phyloP scores from a whole-genome alignment of 2,797 vertebrate species.

The Danio albolineatus region DNA sequence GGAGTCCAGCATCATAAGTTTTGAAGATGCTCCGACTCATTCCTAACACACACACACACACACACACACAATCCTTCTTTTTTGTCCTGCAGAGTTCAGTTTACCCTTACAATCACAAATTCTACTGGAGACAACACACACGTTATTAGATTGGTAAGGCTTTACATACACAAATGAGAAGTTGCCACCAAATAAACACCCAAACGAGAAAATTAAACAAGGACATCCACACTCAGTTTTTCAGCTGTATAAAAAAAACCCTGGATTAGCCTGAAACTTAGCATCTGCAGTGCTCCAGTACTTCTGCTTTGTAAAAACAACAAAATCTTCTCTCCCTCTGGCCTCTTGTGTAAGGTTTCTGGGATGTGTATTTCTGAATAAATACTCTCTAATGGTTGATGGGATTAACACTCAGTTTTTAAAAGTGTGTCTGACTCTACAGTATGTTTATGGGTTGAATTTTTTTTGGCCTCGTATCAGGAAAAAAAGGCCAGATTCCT shows the following conservation, averaged over 20 bases:
- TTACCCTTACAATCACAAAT: conserved; percentile 38
- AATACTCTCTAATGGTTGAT: conserved; percentile 52
- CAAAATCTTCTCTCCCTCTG: conserved; percentile 37
- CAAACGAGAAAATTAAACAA: conserved; percentile 42
- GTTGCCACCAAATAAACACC: conserved; percentile 39
- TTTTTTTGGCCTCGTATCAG: conserved; percentile 45
- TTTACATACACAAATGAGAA: conserved; percentile 15
- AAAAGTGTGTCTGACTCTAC: conserved; percentile 40
- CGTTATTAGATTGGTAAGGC: conserved; percentile 19
- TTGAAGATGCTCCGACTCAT: conserved; percentile 87
- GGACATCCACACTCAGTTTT: conserved; percentile 44
- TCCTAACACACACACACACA: conserved; percentile 78
- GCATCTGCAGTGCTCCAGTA: conserved; percentile 30
- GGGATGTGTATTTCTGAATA: conserved; percentile 47
- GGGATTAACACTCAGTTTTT: conserved; percentile 34
- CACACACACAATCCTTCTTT: conserved; percentile 11
- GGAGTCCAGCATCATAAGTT: conserved; percentile 93
- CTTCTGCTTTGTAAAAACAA: conserved; percentile 42
- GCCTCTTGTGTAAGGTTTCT: conserved; percentile 33
- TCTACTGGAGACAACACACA: conserved; percentile 47
- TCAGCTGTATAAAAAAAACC: conserved; percentile 35
- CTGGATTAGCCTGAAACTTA: conserved; percentile 32
- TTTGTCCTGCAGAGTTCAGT: conserved; percentile 39
- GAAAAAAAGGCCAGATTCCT: conserved; percentile 25
- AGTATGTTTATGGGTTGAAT: conserved; percentile 27